phyloP scores from a whole-genome alignment of 2,797 vertebrate species.

The Sebastes oblongus region DNA sequence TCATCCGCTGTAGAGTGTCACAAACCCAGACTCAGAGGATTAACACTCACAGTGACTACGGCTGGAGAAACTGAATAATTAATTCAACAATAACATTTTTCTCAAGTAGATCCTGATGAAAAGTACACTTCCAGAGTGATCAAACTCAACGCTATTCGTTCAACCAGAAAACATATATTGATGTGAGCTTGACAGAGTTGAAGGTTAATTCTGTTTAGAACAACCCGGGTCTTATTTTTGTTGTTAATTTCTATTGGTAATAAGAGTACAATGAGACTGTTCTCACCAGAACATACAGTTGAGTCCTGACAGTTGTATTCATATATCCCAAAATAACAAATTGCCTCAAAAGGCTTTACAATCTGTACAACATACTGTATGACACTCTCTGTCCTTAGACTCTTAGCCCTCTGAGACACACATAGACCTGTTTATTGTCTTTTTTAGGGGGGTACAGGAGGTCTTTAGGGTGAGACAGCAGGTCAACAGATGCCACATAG shows the following conservation, averaged over 20 bases:
- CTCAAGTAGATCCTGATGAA: not conserved
- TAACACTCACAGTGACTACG: not conserved
- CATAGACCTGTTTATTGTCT: too few relatives aligned
- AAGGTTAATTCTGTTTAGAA: not conserved
- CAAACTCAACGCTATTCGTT: not conserved
- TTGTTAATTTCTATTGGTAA: not conserved
- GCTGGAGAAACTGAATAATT: not conserved
- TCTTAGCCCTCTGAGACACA: too few relatives aligned
- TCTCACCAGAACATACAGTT: not conserved
- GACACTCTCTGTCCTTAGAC: not conserved
- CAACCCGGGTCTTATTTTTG: not conserved
- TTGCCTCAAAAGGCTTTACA: not conserved
- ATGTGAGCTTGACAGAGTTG: not conserved
- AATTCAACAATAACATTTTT: not conserved
- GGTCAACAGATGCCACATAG: too few relatives aligned
- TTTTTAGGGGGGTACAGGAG: rapidly evolving
- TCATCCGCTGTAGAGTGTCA: constrained; percentile 6
- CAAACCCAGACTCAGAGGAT: constrained; percentile 11
- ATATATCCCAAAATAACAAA: not conserved
- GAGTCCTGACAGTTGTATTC: not conserved
- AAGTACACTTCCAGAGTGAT: not conserved
- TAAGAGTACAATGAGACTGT: not conserved
- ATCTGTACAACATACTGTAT: not conserved
- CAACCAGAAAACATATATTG: not conserved
- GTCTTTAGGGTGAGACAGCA: too few relatives aligned